Evolutionary conservation across 2,888 invertebrate species (phyloP).

Genomic region (Andrena flavipes): DNA sequence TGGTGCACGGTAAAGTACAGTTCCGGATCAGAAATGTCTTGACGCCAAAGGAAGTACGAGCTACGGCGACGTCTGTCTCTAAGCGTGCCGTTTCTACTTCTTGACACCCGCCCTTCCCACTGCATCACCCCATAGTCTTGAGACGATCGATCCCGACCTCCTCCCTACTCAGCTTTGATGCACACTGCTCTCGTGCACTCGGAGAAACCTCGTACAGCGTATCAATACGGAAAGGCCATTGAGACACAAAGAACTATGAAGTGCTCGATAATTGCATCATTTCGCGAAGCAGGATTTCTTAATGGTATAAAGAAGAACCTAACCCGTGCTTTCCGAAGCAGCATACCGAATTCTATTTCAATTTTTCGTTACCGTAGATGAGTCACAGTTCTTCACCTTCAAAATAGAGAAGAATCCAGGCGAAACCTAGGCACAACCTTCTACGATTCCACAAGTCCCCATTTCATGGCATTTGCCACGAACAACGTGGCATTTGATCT

Average conservation of each 20-base stretch:
- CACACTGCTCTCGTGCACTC: conserved; percentile 35
- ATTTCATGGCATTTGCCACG: not conserved
- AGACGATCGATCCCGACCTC: conserved; percentile 47
- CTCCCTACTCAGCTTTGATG: conserved; percentile 30
- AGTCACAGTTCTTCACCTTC: not conserved
- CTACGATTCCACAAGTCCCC: not conserved
- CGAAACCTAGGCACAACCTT: too few relatives aligned
- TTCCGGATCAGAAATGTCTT: conserved; percentile 11
- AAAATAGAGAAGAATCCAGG: too few relatives aligned
- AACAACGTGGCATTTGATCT: not conserved
- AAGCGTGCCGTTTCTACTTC: conserved; percentile 38
- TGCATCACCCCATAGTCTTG: not conserved
- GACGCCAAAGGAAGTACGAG: conserved; percentile 24
- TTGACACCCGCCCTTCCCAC: not conserved
- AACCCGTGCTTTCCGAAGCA: not conserved
- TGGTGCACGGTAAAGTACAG: not conserved
- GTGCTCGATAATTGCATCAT: not conserved
- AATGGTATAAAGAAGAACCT: not conserved
- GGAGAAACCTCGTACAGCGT: conserved; percentile 13
- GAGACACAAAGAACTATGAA: conserved; percentile 3
- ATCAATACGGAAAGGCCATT: conserved; percentile 17
- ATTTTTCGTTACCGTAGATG: not conserved
- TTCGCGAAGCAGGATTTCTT: too few relatives aligned
- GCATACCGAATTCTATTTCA: not conserved
- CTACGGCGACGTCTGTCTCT: conserved; percentile 21